Conservation (phyloP, 2,888 invertebrate genomes). For the Dicranocentrus wangi region DNA sequence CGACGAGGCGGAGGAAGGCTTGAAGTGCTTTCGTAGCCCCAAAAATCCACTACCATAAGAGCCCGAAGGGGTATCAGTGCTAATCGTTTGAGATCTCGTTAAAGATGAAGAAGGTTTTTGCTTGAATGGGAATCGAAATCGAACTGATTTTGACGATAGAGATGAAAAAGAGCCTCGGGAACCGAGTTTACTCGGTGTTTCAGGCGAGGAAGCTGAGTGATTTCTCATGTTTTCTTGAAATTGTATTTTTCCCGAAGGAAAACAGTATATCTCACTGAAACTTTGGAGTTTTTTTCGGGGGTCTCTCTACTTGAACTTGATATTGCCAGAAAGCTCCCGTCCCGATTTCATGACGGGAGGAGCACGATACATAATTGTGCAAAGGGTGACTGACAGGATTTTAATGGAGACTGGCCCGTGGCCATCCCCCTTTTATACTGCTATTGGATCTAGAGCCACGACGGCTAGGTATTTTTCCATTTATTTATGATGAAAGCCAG, state of each 20-base stretch:
- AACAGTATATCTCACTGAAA: too few relatives aligned
- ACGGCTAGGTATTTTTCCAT: neutral
- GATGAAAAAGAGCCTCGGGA: slow-evolving; percentile 21
- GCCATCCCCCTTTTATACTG: slow-evolving; percentile 25
- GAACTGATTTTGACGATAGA: slow-evolving; percentile 49
- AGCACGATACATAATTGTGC: too few relatives aligned
- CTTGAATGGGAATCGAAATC: slow-evolving; percentile 70
- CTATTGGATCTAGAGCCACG: neutral
- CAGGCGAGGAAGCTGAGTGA: slow-evolving; percentile 46
- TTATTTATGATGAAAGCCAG: neutral
- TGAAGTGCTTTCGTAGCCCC: slow-evolving; percentile 49
- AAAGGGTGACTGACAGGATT: slow-evolving; percentile 35
- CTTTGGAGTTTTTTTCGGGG: too few relatives aligned
- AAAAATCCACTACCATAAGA: slow-evolving; percentile 27
- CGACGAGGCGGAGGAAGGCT: slow-evolving; percentile 7
- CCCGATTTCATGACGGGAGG: too few relatives aligned
- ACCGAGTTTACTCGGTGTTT: slow-evolving; percentile 49
- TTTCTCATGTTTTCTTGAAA: slow-evolving; percentile 43
- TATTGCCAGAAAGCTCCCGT: too few relatives aligned
- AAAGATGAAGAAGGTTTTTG: slow-evolving; percentile 58
- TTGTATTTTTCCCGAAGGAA: too few relatives aligned
- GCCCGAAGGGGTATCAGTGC: slow-evolving; percentile 30
- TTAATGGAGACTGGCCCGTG: slow-evolving; percentile 17
- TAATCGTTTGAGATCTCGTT: slow-evolving; percentile 20
- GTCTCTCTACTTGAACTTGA: too few relatives aligned